Base-by-base conservation (phyloP, 2,113 vertebrate species). In the Carettochelys insculpta region DNA sequence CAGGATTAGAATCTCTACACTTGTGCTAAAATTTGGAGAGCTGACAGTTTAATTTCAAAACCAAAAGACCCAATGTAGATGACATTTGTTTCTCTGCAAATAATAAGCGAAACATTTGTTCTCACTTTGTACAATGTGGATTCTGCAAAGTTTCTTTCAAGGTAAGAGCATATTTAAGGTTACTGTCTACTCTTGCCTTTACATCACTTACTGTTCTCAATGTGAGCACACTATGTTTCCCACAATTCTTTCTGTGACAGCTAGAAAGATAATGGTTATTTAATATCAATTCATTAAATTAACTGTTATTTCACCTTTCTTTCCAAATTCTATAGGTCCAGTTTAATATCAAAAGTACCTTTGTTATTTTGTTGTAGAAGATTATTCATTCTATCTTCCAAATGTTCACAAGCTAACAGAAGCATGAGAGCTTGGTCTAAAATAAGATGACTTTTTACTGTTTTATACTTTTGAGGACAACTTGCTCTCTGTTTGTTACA, bases 241-340 rank as follows among this genome's bases (percentile, higher is more conserved):
- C 86, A 54, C 45, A 79, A 77, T 47, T n/a, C 82, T 9, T 92
- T 53, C 80, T 88, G 0, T 50, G 91, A 93, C 65, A 90, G 53
- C 51, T 29, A 82, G 43, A 80, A 43, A 90, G 52, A 85, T 85
- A 95, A 94, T 94, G 16, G 78, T 56, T 51, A 79, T 50, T 94
- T 89, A 95, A 90, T 41, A 95, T 48, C 78, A 87, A 52, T 87
- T 95, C 81, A 92, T 94, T 96, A 94, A 85, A 95, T 17, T 54
- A 96, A 85, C 47, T 77, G 38, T 84, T 87, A 86, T 81, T 77
- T 92, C 47, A 38, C n/a, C 61, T 68, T 29, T 34, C 87, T 85
- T 82, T 45, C 82, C 76, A 43, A 58, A 34, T 48, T 77, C 84
- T 90, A 92, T 83, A 92, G 90, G 93, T 95, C 87, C 85, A 89